These are phyloP conservation scores for Sphaeridia pumilis DNA, from an alignment of 2,888 invertebrate species.

Conservation along the genomic window DNA sequence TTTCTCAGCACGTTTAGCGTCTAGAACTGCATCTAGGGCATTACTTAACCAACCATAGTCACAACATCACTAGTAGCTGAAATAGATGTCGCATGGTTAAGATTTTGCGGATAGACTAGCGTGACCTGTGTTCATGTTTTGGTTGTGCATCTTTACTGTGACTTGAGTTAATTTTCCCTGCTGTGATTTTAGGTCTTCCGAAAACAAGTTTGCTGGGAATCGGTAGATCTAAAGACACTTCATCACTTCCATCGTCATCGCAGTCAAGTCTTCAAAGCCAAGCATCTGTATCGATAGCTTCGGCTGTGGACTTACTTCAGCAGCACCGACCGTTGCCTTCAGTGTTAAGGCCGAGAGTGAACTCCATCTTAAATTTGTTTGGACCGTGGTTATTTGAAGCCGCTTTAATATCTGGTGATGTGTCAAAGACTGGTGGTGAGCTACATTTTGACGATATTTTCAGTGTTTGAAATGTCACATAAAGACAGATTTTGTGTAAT, in stretches of 20 bases:
- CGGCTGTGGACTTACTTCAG: not conserved
- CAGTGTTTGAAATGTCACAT: slow-evolving; percentile 9
- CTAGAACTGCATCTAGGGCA: too few relatives aligned
- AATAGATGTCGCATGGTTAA: too few relatives aligned
- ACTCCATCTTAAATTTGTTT: slow-evolving; percentile 87
- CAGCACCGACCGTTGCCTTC: slow-evolving; percentile 40
- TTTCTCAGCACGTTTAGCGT: too few relatives aligned
- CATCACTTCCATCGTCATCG: slow-evolving; percentile 50
- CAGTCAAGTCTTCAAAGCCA: slow-evolving; percentile 43
- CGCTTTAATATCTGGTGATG: slow-evolving; percentile 72
- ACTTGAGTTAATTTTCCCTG: slow-evolving; percentile 4
- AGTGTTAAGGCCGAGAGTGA: slow-evolving; percentile 73
- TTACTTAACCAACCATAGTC: too few relatives aligned
- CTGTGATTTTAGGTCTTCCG: slow-evolving; percentile 14
- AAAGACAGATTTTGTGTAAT: slow-evolving; percentile 1
- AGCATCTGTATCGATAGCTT: slow-evolving; percentile 16
- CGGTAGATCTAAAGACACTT: slow-evolving; percentile 50
- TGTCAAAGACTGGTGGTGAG: slow-evolving; percentile 38
- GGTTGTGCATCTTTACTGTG: not conserved
- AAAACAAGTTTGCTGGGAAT: slow-evolving; percentile 68
- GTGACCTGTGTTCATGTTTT: not conserved
- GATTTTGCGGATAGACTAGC: too few relatives aligned
- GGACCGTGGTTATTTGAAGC: slow-evolving; percentile 96
- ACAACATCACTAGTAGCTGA: too few relatives aligned
- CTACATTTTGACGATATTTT: not conserved